Base-by-base conservation (phyloP, 2,113 vertebrate species). In the Sisor rabdophorus region DNA sequence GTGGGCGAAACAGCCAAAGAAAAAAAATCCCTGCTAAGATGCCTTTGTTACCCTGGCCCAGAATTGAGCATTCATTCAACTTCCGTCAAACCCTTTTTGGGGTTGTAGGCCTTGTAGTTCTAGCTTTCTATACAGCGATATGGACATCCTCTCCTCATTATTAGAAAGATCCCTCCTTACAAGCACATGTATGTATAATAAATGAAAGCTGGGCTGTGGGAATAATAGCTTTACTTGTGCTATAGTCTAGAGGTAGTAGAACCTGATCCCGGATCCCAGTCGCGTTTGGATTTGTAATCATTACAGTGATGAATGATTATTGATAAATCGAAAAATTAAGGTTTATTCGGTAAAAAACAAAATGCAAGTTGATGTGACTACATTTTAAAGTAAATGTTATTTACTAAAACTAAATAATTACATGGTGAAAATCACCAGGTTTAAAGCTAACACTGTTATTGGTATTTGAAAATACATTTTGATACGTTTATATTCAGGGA, bases 11-110 rank as follows among this genome's bases (percentile, higher is more conserved):
- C 71, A 48, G 68, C 58, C 40, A 67, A 65, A 73, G 76, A 76
- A 59, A 80, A 81, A 78, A 80, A 81, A 84, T 84, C 83, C 80
- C 55, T 53, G 73, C 72, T 86, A 79, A 86, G 86, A 84, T 87
- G 86, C 84, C 86, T 85, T 87, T 87, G 86, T 75, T 32, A 81
- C 75, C 70, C 58, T 77, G 72, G 71, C 83, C 78, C 72, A 78
- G 80, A 82, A 76, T 78, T 47, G 54, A 53, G 76, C 68, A 73
- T 79, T 65, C 73, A 76, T 79, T 70, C 60, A 67, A 75, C 77
- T 83, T 70, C 55, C 50, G 55, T 63, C 82, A 85, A 83, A 81
- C 84, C 36, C 77, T 78, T 84, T 85, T 84, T 55, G 50, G 74
- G 77, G 76, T 58, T 63, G 68, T 20, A 63, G 44, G 59, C 72